Percentiles rank a stretch among this genome's conserved stretches.
These are phyloP conservation scores for Lophius piscatorius DNA, from an alignment of 2,113 vertebrate species.

Conservation along the genomic window DNA sequence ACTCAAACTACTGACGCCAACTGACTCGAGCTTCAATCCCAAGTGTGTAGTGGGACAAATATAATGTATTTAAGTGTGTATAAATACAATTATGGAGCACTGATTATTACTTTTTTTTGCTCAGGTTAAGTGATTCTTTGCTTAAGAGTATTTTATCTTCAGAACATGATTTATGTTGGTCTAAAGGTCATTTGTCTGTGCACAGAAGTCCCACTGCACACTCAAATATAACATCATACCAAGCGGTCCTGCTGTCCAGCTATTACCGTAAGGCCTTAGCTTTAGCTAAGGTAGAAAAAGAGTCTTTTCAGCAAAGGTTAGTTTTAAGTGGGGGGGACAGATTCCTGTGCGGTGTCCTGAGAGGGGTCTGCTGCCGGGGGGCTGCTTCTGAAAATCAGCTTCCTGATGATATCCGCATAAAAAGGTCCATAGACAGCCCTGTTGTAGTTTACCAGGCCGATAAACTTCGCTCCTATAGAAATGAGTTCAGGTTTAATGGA, in stretches of 20 bases:
- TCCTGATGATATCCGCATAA: constrained; percentile 90
- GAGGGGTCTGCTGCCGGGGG: constrained; percentile 39
- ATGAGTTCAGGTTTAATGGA: constrained; percentile 86
- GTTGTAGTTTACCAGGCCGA: constrained; percentile 89
- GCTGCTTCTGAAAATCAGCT: constrained; percentile 83
- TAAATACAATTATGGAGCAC: too few species aligned
- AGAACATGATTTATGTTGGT: too few species aligned
- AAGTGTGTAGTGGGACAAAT: background rate
- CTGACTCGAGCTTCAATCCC: too few species aligned
- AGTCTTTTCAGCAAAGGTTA: background rate
- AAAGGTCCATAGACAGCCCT: constrained; percentile 91
- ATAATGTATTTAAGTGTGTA: too few species aligned
- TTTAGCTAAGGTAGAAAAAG: constrained; percentile 3
- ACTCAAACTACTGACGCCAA: constrained; percentile 14
- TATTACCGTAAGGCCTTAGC: background rate
- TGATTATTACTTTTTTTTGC: too few species aligned
- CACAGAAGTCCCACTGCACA: too few species aligned
- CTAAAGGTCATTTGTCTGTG: too few species aligned
- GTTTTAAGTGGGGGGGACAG: constrained; percentile 52
- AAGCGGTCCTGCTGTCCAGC: constrained; percentile 1
- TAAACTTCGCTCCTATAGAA: constrained; percentile 81
- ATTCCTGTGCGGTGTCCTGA: constrained; percentile 47
- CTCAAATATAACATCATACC: too few species aligned
- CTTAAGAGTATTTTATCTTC: too few species aligned
- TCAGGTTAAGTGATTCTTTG: too few species aligned